Base-by-base conservation (phyloP, 2,888 invertebrate genomes). In the Epistrophella euchroma region DNA sequence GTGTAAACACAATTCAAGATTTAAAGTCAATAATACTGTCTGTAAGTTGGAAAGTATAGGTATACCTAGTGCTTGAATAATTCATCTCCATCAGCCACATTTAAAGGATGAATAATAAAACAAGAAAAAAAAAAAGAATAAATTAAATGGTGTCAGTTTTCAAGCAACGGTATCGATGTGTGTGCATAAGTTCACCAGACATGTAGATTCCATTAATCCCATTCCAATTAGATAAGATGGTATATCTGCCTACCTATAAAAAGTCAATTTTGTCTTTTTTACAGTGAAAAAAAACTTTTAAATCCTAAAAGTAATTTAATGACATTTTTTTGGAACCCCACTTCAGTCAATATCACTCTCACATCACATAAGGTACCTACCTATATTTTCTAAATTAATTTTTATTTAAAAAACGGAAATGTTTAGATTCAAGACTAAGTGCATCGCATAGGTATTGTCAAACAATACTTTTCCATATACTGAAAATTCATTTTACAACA, bases 121-220 rank as follows among this genome's bases (percentile, higher is more conserved):
- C 35, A 9, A 35, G 13, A 17, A 58, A 13, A 19, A 19, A 37
- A 56, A 56, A 56, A 4, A 56, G n/a, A n/a, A n/a, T n/a, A n/a
- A 58, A 35, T 58, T 35, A 58, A 60, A 19, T 37, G 60, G 60
- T 60, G 37, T 60, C 60, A 60, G 22, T 37, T 60, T 60, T 60
- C 60, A 58, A 37, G 13, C 11, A 35, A 35, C 35, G 15, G 15
- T 58, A 17, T 2, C 11, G 9, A 55, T 19, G 19, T 58, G 19
- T 58, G 22, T 15, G 6, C 28, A 40, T 15, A 60, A 60, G 22
- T 37, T 37, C 37, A 22, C 60, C 60, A 60, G 60, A 60, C 60
- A 22, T 37, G 60, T 35, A 60, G 60, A 19, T 60, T 60, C 37
- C 37, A 60, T 60, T 60, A 37, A 60, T 37, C 60, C 22, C 60